Percentiles rank a stretch among this genome's conserved stretches.
phyloP scores from a whole-genome alignment of 1,140 invertebrate genomes.

The Linepithema humile region DNA sequence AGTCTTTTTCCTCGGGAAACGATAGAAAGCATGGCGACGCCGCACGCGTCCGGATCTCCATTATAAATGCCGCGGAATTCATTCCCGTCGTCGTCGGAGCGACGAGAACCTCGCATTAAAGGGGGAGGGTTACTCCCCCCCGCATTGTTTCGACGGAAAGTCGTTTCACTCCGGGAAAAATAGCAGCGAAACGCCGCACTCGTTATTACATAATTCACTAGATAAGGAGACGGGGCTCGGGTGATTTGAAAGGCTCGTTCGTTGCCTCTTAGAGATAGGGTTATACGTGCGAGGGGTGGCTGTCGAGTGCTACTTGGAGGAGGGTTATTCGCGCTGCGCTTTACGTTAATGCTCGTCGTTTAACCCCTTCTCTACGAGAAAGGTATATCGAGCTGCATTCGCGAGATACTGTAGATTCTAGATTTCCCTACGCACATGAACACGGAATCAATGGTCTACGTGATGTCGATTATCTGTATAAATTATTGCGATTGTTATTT shows the following conservation, averaged over 20 bases:
- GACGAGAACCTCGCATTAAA: constrained; percentile 21
- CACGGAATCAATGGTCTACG: not conserved
- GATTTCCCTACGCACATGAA: not conserved
- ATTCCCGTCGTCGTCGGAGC: constrained; percentile 26
- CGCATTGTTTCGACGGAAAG: constrained; percentile 50
- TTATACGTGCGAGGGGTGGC: not conserved
- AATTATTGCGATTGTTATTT: constrained; percentile 3
- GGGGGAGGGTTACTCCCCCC: not conserved
- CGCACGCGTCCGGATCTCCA: constrained; percentile 44
- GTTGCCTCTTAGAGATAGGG: constrained; percentile 35
- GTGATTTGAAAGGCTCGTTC: constrained; percentile 47
- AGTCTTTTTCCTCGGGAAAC: constrained; percentile 29
- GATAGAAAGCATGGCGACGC: not conserved
- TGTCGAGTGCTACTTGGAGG: constrained; percentile 1
- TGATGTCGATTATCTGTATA: not conserved
- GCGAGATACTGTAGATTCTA: not conserved
- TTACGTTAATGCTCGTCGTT: constrained; percentile 45
- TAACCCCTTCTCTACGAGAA: not conserved
- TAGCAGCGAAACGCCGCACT: not conserved
- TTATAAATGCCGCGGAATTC: constrained; percentile 61
- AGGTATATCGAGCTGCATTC: constrained; percentile 14
- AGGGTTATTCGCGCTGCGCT: constrained; percentile 41
- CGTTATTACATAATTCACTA: constrained; percentile 51
- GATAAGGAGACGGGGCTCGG: constrained; percentile 15
- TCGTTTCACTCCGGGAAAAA: constrained; percentile 33